These are phyloP conservation scores for Strigamia transsilvanica DNA, from an alignment of 2,888 invertebrate genomes.

Conservation along the genomic window DNA sequence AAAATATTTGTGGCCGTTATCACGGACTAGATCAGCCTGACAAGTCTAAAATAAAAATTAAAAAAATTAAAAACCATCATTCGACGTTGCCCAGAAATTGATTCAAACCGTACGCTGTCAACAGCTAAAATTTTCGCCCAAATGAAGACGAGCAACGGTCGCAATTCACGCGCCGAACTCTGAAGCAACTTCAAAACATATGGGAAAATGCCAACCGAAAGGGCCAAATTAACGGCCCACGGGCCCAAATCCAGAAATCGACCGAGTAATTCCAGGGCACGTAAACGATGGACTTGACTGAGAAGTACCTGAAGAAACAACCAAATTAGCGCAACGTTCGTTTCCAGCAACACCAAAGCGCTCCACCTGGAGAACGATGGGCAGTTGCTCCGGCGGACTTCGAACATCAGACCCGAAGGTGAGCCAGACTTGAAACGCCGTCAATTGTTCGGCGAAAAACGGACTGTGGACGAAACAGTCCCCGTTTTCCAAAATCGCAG, in stretches of 20 bases:
- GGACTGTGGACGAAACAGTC: constrained; percentile 73
- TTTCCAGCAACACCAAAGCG: background rate
- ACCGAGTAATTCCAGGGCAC: constrained; percentile 92
- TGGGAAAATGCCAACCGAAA: constrained; percentile 98
- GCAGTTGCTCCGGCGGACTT: constrained; percentile 93
- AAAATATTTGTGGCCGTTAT: constrained; percentile 94
- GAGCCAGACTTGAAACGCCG: constrained; percentile 96
- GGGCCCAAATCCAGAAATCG: constrained; percentile 93
- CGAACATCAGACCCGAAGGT: constrained; percentile 79
- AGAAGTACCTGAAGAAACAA: constrained; percentile 66
- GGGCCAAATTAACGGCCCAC: constrained; percentile 93
- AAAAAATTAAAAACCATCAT: too few relatives aligned
- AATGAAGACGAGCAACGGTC: constrained; percentile 93
- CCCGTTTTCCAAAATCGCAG: constrained; percentile 64
- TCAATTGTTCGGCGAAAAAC: constrained; percentile 97
- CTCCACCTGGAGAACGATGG: constrained; percentile 91
- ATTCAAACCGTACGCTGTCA: constrained; percentile 76
- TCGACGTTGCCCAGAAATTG: background rate
- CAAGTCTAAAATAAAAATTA: constrained; percentile 79
- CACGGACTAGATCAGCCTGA: constrained; percentile 92
- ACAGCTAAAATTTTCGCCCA: constrained; percentile 99
- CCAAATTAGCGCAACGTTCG: background rate
- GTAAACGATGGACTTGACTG: constrained; percentile 85
- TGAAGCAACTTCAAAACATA: constrained; percentile 97
- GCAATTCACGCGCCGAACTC: constrained; percentile 89